Evolutionary conservation across 2,888 invertebrate genomes (phyloP).

Genomic region (Phytoseiulus persimilis): DNA sequence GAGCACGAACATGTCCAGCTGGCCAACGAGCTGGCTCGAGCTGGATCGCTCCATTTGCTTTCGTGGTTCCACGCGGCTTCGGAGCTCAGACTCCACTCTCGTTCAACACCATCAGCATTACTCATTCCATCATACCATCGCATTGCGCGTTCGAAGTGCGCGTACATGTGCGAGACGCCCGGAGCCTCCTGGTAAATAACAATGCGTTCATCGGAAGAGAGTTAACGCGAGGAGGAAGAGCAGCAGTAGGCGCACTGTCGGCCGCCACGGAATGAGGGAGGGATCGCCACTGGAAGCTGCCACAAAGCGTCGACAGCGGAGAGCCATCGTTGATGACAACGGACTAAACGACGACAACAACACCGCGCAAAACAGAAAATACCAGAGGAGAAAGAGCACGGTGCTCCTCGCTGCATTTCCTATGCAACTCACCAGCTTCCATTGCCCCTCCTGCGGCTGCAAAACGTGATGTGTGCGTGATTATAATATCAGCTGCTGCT

Average conservation of each 20-base stretch:
- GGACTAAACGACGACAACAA: background rate
- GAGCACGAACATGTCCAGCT: background rate
- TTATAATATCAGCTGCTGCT: constrained; percentile 5
- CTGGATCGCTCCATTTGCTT: too few relatives aligned
- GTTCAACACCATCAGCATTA: too few relatives aligned
- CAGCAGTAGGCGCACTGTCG: background rate
- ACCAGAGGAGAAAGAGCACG: background rate
- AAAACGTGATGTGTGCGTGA: background rate
- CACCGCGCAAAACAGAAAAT: background rate
- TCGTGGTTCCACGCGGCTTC: too few relatives aligned
- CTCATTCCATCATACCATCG: background rate
- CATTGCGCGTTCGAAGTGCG: background rate
- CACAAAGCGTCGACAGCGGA: background rate
- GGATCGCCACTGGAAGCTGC: background rate
- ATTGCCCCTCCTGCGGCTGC: background rate
- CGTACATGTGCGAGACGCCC: background rate
- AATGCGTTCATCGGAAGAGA: constrained; percentile 5
- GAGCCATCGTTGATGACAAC: background rate
- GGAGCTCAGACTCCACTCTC: too few relatives aligned
- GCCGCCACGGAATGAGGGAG: background rate
- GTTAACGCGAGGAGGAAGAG: background rate
- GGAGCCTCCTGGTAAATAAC: background rate
- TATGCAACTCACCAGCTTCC: background rate
- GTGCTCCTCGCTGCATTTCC: background rate
- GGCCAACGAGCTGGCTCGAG: background rate